These are phyloP conservation scores for Eurystomus gularis DNA, from an alignment of 2,113 vertebrate species.

Conservation along the genomic window DNA sequence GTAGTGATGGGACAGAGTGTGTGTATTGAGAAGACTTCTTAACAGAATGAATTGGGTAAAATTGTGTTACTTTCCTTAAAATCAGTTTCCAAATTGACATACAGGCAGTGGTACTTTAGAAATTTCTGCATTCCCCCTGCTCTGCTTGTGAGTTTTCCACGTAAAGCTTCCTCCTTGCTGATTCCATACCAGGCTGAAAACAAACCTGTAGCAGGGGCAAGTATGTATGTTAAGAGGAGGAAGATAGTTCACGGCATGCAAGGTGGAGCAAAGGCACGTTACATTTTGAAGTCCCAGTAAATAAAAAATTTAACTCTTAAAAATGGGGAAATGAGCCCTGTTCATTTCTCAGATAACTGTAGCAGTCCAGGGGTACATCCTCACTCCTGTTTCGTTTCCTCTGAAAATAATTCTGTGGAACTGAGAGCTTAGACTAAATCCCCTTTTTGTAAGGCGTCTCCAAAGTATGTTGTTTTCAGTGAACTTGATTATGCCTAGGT, in stretches of 20 bases:
- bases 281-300: background rate
- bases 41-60: background rate
- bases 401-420: background rate
- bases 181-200: background rate
- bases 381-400: background rate
- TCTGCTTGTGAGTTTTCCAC: background rate
- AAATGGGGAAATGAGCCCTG: background rate
- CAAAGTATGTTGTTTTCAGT: background rate
- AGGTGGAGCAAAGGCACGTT: background rate
- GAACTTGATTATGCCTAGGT: background rate
- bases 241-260: background rate
- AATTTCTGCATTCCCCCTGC: background rate
- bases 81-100: background rate
- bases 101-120: background rate
- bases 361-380: background rate
- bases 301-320: background rate
- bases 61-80: background rate
- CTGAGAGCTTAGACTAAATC: background rate
- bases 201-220: background rate
- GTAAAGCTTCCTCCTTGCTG: background rate
- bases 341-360: background rate
- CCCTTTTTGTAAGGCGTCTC: background rate
- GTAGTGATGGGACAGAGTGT: background rate
- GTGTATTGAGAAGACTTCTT: background rate
- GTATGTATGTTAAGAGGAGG: background rate